These are phyloP conservation scores for Apis dorsata DNA, from an alignment of 1,140 invertebrate genomes.

Conservation along the genomic window DNA sequence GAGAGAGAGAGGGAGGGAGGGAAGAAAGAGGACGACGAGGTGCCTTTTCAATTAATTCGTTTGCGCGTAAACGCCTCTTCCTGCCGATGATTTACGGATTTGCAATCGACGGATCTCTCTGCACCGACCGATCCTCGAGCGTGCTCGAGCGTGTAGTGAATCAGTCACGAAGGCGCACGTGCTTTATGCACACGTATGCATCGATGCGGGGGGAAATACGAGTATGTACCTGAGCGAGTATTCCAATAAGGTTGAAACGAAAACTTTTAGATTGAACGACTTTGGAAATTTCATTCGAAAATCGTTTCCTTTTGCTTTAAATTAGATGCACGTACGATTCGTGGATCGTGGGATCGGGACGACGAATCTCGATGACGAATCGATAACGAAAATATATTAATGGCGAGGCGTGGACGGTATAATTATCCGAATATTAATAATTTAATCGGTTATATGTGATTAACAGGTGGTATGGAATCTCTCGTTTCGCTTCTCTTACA, in stretches of 20 bases:
- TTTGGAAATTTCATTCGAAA: background rate
- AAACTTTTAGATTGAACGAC: background rate
- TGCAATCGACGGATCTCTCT: slow-evolving; percentile 48
- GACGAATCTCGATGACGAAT: background rate
- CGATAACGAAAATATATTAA: background rate
- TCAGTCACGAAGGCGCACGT: slow-evolving; percentile 23
- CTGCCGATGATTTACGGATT: slow-evolving; percentile 65
- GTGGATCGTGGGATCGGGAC: no score
- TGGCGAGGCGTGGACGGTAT: slow-evolving; percentile 51
- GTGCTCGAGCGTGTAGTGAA: slow-evolving; percentile 39
- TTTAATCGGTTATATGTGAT: slow-evolving; percentile 71
- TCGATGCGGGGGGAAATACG: slow-evolving; percentile 40
- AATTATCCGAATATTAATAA: slow-evolving; percentile 76
- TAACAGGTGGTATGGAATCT: slow-evolving; percentile 69
- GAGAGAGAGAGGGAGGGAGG: background rate
- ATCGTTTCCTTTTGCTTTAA: background rate
- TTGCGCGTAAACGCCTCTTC: slow-evolving; percentile 66
- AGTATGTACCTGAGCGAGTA: slow-evolving; percentile 21
- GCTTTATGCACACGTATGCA: slow-evolving; percentile 19
- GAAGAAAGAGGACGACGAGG: slow-evolving; percentile 22
- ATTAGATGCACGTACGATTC: background rate
- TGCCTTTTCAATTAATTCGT: slow-evolving; percentile 66
- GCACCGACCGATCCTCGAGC: slow-evolving; percentile 18
- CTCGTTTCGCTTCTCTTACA: slow-evolving; percentile 35
- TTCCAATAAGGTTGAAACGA: background rate